These are phyloP conservation scores for Serranus cabrilla DNA, from an alignment of 2,797 vertebrate species.

Conservation along the genomic window DNA sequence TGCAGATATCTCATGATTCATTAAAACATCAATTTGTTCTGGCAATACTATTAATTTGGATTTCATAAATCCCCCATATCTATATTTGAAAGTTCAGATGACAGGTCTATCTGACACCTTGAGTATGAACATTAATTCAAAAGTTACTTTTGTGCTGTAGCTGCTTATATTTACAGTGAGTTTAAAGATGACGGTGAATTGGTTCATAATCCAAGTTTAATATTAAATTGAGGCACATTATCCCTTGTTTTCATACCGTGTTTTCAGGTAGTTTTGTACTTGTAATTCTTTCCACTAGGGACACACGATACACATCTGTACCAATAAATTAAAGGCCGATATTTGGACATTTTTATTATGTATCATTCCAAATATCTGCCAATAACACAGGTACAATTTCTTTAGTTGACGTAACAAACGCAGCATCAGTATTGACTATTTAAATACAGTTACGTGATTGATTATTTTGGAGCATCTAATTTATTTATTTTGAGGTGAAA, in stretches of 20 bases:
- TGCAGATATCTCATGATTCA: slow-evolving; percentile 25
- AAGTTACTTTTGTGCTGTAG: slow-evolving; percentile 5
- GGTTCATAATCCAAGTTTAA: neutral
- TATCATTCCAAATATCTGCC: no score
- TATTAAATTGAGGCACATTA: neutral
- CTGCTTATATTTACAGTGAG: slow-evolving; percentile 16
- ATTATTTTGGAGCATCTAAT: no score
- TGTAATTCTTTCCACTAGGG: no score
- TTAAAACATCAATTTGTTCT: slow-evolving; percentile 31
- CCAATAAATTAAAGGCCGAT: no score
- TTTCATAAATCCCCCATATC: slow-evolving; percentile 19
- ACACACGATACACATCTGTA: no score
- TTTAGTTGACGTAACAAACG: no score
- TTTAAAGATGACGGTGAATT: slow-evolving; percentile 2
- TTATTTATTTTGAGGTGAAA: no score
- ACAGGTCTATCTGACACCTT: slow-evolving; percentile 30
- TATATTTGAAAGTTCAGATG: slow-evolving; percentile 8
- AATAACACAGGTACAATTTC: no score
- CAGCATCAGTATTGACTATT: no score
- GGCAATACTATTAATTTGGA: slow-evolving; percentile 7
- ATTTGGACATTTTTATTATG: no score
- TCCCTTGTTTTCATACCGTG: no score
- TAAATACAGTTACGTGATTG: no score
- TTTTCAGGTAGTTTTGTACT: neutral
- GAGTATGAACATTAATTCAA: neutral